A percentile compares a stretch with the other conserved stretches of the same genome.
Evolutionary conservation across 2,888 invertebrate species (phyloP).

Genomic region (Acleris literana): DNA sequence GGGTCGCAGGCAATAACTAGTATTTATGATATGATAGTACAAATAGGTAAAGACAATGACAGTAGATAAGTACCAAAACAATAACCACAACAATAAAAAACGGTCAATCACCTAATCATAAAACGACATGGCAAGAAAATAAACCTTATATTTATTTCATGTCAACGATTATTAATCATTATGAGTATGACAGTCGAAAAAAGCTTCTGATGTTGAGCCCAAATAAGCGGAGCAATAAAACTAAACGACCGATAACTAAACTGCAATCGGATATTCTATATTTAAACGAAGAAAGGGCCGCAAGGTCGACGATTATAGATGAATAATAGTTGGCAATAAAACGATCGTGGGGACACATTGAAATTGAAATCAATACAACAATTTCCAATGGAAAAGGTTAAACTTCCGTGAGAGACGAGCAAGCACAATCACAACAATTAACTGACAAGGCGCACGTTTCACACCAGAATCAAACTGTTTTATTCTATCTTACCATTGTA

Average conservation of each 20-base stretch:
- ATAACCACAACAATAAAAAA: too few relatives aligned
- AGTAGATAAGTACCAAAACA: too few relatives aligned
- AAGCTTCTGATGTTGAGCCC: not conserved
- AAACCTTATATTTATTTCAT: not conserved
- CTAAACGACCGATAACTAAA: not conserved
- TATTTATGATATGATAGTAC: too few relatives aligned
- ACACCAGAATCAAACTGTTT: slow-evolving; percentile 18
- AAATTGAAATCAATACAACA: slow-evolving; percentile 16
- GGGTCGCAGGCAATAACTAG: too few relatives aligned
- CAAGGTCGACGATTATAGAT: not conserved
- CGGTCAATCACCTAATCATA: not conserved
- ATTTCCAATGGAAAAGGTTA: slow-evolving; percentile 62
- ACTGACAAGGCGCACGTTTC: slow-evolving; percentile 22
- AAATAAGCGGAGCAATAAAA: not conserved
- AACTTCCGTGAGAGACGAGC: slow-evolving; percentile 67
- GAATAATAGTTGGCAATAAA: not conserved
- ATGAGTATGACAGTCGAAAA: not conserved
- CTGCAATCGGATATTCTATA: not conserved
- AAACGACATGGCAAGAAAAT: not conserved
- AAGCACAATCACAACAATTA: slow-evolving; percentile 47
- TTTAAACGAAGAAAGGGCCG: not conserved
- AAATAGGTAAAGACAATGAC: too few relatives aligned
- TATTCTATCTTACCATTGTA: not conserved
- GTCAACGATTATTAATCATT: not conserved
- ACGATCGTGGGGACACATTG: slow-evolving; percentile 3